Evolutionary conservation across 1,140 invertebrate species (phyloP).

Genomic region (Lerema accius): DNA sequence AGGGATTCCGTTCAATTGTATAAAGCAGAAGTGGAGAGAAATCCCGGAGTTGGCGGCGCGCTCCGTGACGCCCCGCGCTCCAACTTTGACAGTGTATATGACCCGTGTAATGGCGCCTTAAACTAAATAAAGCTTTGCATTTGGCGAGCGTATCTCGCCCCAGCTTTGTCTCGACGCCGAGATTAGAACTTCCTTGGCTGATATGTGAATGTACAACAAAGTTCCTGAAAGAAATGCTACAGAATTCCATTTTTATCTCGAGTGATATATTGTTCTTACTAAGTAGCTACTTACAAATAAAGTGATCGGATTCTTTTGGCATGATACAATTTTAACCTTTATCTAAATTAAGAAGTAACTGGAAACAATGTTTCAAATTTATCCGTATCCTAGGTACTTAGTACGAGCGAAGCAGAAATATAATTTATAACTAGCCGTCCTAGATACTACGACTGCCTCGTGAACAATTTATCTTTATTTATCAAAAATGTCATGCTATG

Average conservation of each 20-base stretch:
- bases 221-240: background rate
- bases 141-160: conserved; percentile 66
- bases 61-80: conserved; percentile 58
- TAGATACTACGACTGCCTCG: background rate
- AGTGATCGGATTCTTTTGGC: background rate
- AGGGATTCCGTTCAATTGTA: conserved; percentile 48
- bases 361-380: background rate
- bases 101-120: conserved; percentile 79
- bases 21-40: conserved; percentile 40
- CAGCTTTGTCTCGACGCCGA: conserved; percentile 60
- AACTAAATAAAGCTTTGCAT: conserved; percentile 80
- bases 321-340: background rate
- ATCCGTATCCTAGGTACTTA: too few species aligned
- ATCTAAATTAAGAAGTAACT: too few species aligned
- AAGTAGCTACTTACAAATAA: background rate
- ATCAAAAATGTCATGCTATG: conserved; percentile 1
- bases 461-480: conserved; percentile 7
- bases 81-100: conserved; percentile 81
- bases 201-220: background rate
- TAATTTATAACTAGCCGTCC: conserved; percentile 1
- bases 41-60: conserved; percentile 46
- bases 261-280: background rate
- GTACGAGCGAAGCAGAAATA: background rate
- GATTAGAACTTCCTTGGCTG: conserved; percentile 54
- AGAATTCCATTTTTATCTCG: background rate